Evolutionary conservation across 1,140 invertebrate species (phyloP), one percentile per base, ranked within the genome.

Genomic region (Drosophila trapezifrons): DNA sequence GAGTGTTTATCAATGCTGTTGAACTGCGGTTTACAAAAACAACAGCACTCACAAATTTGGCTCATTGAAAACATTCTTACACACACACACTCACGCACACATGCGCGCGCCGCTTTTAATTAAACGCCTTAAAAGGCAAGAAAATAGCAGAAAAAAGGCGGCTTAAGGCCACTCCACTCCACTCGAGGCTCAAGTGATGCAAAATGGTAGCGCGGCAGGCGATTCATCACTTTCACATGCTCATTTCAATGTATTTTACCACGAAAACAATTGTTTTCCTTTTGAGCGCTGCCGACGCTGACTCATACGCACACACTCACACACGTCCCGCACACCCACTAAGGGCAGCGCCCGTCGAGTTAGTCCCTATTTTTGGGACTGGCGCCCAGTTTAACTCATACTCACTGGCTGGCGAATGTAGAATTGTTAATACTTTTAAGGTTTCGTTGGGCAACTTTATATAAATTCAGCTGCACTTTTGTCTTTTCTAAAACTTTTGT

Each of bases 1-100:
- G 55, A 17, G 54, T 45, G 73, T 76, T 76, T 76, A 59, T 76
- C 73, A 76, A 76, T 76, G 73, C 73, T 76, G 72, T 59, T 76
- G 62, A 76, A 76, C 72, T 76, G 73, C 73, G 73, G 72, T 67
- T 76, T 40, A 59, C 62, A 66, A 58, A 32, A 76, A 67, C 51
- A 75, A 75, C 29, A 45, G 15, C 22, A 32, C 20, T 42, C 60
- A 67, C 35, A 7, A 40, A 59, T 76, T 54, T 51, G 56, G 54
- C 63, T 76, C 72, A 76, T 76, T 66, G 72, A 75, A 76, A 74
- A 75, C 70, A 72, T 49, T 72, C 52, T 40, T n/a, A n/a, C 70
- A 22, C 37, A 47, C 54, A 72, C 38, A 56, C 13, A 35, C 35
- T 56, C 42, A 35, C 40, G 29, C 38, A 38, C 40, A 17, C 25